Conservation (phyloP, 30 jellyfish, hydroid and myxozoan genomes). For the Rhopilema esculentum region DNA sequence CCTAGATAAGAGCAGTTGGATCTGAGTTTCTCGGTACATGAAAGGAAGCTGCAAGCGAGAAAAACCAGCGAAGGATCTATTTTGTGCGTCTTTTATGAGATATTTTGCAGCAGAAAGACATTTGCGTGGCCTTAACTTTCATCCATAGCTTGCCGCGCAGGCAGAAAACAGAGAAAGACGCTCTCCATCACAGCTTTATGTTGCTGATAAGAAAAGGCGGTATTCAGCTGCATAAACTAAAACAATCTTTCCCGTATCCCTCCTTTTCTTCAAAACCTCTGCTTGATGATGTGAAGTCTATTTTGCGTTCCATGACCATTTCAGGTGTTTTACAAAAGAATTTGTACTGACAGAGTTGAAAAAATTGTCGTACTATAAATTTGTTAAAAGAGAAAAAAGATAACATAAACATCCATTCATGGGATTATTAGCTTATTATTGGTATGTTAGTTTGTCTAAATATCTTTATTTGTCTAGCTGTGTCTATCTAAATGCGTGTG, state of each 20-base stretch:
- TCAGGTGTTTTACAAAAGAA: not conserved
- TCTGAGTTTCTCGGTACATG: slow-evolving; percentile 6
- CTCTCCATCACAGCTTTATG: not conserved
- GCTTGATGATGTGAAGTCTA: no score
- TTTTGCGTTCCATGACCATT: no score
- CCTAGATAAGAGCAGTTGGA: slow-evolving; percentile 19
- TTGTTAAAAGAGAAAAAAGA: no score
- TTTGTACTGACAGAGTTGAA: no score
- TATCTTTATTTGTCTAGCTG: no score
- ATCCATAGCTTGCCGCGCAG: not conserved
- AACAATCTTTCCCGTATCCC: no score
- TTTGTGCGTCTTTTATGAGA: not conserved
- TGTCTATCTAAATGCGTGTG: no score
- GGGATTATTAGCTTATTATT: no score
- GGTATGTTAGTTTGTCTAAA: no score
- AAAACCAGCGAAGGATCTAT: not conserved
- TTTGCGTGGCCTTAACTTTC: not conserved
- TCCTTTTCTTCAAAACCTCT: no score
- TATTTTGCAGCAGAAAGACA: not conserved
- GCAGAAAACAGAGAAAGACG: not conserved
- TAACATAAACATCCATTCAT: no score
- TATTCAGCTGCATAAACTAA: not conserved
- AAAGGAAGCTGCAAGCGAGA: not conserved
- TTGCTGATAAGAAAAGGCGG: not conserved
- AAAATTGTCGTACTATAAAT: no score